Evolutionary conservation across 2,113 vertebrate species (phyloP).

Genomic region (Pachycephala philippinensis): DNA sequence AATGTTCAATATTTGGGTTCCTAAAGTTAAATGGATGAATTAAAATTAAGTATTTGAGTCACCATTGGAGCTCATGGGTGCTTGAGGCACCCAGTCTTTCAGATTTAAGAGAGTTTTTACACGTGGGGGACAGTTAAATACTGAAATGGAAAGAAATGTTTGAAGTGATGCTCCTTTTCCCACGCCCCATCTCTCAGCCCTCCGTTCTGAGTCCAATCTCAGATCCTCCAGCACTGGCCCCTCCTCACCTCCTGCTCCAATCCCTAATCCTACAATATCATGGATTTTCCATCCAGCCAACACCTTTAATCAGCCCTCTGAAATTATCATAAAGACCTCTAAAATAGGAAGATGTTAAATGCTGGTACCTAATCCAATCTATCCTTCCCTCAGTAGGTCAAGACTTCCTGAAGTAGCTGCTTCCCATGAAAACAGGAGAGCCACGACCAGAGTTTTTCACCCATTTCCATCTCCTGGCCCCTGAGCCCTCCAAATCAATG

Average conservation of each 20-base stretch:
- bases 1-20: background rate
- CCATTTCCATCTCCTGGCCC: background rate
- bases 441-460: background rate
- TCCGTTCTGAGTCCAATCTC: background rate
- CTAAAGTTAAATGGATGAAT: background rate
- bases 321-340: background rate
- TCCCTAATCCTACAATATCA: background rate
- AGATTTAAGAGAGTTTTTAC: background rate
- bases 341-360: background rate
- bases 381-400: background rate
- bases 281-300: background rate
- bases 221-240: background rate
- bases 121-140: background rate
- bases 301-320: background rate
- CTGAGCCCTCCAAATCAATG: background rate
- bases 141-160: background rate
- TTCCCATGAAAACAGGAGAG: background rate
- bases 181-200: background rate
- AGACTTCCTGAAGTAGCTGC: background rate
- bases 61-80: background rate
- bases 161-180: background rate
- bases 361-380: background rate
- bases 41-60: background rate
- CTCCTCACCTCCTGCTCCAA: background rate
- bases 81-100: background rate